Base-by-base conservation (phyloP, 2,797 vertebrate genomes). In the Agapornis canus region DNA sequence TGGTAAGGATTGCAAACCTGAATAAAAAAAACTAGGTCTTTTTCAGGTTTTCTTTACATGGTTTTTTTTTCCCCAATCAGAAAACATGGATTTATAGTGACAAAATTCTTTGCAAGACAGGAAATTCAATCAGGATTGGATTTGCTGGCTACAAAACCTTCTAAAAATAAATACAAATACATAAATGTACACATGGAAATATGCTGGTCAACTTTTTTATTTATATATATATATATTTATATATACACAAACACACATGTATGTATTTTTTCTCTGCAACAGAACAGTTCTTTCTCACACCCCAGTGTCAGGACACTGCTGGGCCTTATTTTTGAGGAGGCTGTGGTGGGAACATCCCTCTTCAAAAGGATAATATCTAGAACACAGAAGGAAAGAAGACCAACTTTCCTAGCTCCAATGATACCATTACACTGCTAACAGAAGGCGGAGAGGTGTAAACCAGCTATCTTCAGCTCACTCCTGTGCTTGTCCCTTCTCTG, bases 191-290 rank as follows among this genome's bases (percentile, higher is more conserved):
- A 32, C 2, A 73, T 3, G 25, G 22, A 85, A 56, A 82, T 32
- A 35, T 56, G n/a, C 54, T 32, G 10, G n/a, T 32, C 14, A 56
- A 10, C 22, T 32, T 56, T 13, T 21, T 14, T 22, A 54, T n/a
- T 20, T 49, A 16, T 51, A 17, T 31, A 52, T 51, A 17, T 31
- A 52, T 14, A 15, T 17, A 42, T 42, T 42, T 13, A n/a, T 4
- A 54, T 2, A 32, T 2, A 54, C 5, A 31, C 11, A 19, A 5
- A 19, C 18, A 2, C 18, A 9, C 19, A 15, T 9, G 3, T 6
- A 40, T 5, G 6, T 40, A 21, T 47, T 56, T 32, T 89, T 82
- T 68, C 17, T 54, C 59, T 52, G 21, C 9, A 59, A 35, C 4
- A 73, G 8, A 89, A 59, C 6, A 85, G 57, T 42, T 79, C n/a